phyloP scores from a whole-genome alignment of 1,140 invertebrate species.

The Nephila pilipes region DNA sequence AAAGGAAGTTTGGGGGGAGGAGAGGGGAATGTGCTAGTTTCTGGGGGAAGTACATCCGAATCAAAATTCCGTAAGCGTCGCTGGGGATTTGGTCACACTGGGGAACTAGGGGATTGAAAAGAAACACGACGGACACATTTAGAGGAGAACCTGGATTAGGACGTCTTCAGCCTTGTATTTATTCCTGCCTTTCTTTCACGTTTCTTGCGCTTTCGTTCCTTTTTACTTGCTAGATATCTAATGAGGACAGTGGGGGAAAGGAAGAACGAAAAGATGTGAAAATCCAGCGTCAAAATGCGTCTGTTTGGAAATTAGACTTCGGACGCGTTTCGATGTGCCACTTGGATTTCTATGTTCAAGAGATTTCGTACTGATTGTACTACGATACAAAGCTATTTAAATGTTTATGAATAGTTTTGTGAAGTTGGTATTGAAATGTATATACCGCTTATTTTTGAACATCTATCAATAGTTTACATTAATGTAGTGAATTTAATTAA shows the following conservation, averaged over 20 bases:
- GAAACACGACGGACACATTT: conserved; percentile 75
- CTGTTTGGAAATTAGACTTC: conserved; percentile 20
- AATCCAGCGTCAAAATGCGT: background rate
- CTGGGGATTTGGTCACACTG: conserved; percentile 68
- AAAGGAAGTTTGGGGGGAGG: background rate
- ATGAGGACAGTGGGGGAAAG: background rate
- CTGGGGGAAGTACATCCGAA: conserved; percentile 64
- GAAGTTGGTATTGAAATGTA: no score
- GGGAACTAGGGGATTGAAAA: conserved; percentile 72
- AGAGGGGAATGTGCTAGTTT: background rate
- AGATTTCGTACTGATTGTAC: no score
- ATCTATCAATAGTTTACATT: no score
- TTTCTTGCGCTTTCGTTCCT: background rate
- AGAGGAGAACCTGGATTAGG: conserved; percentile 74
- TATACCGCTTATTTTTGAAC: no score
- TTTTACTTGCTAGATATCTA: background rate
- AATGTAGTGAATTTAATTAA: no score
- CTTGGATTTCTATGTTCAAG: background rate
- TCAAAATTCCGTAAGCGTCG: conserved; percentile 73
- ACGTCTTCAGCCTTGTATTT: conserved; percentile 75
- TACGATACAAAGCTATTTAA: no score
- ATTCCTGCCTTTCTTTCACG: conserved; percentile 16
- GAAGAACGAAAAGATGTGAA: background rate
- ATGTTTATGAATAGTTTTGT: no score
- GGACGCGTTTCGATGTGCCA: background rate